Percentiles rank a stretch among this genome's conserved stretches.
phyloP scores from a whole-genome alignment of 2,888 invertebrate genomes.

The Dynastes hyllus region DNA sequence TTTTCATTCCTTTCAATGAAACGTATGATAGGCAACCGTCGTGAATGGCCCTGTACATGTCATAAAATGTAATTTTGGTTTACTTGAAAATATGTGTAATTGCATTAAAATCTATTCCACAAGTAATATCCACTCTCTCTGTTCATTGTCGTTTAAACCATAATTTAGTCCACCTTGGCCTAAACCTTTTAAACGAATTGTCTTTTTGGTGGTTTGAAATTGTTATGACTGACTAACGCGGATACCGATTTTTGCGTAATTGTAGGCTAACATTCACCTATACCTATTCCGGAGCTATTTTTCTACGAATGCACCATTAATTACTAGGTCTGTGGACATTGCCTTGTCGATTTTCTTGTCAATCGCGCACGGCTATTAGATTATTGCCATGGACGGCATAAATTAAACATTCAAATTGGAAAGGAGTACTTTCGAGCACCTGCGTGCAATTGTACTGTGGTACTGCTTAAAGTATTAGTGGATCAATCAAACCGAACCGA shows the following conservation, averaged over 20 bases:
- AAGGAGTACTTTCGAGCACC: slow-evolving; percentile 22
- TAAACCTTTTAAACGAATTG: slow-evolving; percentile 4
- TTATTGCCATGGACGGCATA: slow-evolving; percentile 41
- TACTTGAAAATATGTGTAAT: too few relatives aligned
- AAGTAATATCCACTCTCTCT: background rate
- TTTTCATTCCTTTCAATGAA: too few relatives aligned
- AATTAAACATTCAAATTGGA: slow-evolving; percentile 43
- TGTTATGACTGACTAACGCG: background rate
- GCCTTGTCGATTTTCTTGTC: slow-evolving; percentile 24
- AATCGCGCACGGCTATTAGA: slow-evolving; percentile 13
- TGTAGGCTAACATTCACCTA: slow-evolving; percentile 8
- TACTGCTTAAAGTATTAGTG: background rate
- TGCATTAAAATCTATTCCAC: too few relatives aligned
- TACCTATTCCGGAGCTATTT: background rate
- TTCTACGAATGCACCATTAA: background rate
- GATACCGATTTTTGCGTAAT: slow-evolving; percentile 20
- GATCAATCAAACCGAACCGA: background rate
- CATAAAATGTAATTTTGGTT: too few relatives aligned
- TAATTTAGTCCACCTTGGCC: slow-evolving; percentile 2
- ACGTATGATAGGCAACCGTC: too few relatives aligned
- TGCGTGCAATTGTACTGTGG: background rate
- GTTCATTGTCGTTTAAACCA: background rate
- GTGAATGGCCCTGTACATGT: too few relatives aligned
- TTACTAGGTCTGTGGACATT: slow-evolving; percentile 1
- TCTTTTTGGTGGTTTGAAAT: background rate